phyloP scores from a whole-genome alignment of 2,113 vertebrate species.

The Pelvicachromis taeniatus region DNA sequence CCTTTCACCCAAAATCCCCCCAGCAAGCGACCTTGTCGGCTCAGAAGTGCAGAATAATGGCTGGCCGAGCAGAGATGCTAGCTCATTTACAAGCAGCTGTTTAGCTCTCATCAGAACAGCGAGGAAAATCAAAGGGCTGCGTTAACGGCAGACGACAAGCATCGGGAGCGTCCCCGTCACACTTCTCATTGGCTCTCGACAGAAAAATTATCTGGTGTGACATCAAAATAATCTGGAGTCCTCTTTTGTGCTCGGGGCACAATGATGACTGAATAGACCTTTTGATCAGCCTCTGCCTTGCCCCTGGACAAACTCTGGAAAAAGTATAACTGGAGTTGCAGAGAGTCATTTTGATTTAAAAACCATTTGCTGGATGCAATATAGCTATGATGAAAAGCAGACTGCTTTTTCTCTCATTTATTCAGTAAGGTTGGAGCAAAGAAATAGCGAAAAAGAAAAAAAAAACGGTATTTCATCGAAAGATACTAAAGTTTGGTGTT shows the following conservation, averaged over 20 bases:
- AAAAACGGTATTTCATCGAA: background rate
- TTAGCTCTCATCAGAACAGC: constrained; percentile 83
- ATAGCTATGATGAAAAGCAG: constrained; percentile 15
- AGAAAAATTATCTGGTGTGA: constrained; percentile 75
- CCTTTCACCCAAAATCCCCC: constrained; percentile 80
- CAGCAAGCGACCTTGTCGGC: constrained; percentile 87
- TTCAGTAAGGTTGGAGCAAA: background rate
- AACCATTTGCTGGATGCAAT: constrained; percentile 34
- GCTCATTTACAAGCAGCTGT: constrained; percentile 94
- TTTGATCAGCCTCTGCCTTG: constrained; percentile 59
- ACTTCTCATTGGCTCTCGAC: constrained; percentile 63
- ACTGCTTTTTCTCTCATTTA: background rate
- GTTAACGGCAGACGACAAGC: constrained; percentile 82
- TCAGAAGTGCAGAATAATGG: constrained; percentile 82
- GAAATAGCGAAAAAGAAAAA: background rate
- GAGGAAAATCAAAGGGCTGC: constrained; percentile 79
- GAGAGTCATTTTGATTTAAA: constrained; percentile 56
- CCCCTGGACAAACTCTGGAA: constrained; percentile 36
- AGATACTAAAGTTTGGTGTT: background rate
- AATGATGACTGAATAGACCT: constrained; percentile 65
- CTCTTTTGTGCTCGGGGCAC: constrained; percentile 59
- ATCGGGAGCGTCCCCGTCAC: constrained; percentile 74
- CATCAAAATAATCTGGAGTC: constrained; percentile 73
- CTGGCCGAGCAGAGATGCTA: constrained; percentile 71
- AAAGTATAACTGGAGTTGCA: constrained; percentile 49